Evolutionary conservation across 2,113 vertebrate genomes (phyloP).

Genomic region (Edolisoma coerulescens): DNA sequence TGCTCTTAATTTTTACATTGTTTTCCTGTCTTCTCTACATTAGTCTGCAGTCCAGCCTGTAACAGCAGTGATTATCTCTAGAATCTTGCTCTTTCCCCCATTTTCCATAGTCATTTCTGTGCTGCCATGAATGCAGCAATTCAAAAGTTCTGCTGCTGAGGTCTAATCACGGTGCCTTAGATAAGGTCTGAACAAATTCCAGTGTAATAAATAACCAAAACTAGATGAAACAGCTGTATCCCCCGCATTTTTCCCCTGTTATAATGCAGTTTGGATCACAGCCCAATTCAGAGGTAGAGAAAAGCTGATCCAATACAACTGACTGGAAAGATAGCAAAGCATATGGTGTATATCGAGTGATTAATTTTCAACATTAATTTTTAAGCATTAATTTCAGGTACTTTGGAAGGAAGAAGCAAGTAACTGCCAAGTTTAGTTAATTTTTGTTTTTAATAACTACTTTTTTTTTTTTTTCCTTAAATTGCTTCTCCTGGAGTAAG

Average conservation of each 20-base stretch:
- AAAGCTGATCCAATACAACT: neutral
- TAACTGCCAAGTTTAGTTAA: constrained; percentile 35
- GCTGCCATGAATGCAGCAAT: neutral
- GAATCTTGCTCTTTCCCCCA: neutral
- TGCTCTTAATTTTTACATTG: neutral
- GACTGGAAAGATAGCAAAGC: constrained; percentile 45
- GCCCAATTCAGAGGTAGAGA: neutral
- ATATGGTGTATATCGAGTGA: constrained; percentile 13
- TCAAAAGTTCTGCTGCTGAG: neutral
- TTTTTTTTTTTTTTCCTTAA: neutral
- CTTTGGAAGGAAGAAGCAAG: constrained; percentile 10
- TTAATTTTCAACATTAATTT: constrained; percentile 49
- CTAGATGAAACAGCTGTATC: neutral
- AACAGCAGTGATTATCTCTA: neutral
- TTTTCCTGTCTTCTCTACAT: neutral
- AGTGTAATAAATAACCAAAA: neutral
- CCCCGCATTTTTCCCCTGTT: neutral
- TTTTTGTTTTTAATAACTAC: neutral
- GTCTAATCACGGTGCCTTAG: neutral
- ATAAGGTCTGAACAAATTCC: neutral
- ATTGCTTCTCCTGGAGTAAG: neutral
- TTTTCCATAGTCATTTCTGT: neutral
- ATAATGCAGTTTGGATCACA: constrained; percentile 11
- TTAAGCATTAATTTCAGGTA: constrained; percentile 31
- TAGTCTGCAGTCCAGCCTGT: neutral